Evolutionary conservation across 1,140 invertebrate species (phyloP), one percentile per base, ranked within the genome.

Genomic region (Ladona fulva): DNA sequence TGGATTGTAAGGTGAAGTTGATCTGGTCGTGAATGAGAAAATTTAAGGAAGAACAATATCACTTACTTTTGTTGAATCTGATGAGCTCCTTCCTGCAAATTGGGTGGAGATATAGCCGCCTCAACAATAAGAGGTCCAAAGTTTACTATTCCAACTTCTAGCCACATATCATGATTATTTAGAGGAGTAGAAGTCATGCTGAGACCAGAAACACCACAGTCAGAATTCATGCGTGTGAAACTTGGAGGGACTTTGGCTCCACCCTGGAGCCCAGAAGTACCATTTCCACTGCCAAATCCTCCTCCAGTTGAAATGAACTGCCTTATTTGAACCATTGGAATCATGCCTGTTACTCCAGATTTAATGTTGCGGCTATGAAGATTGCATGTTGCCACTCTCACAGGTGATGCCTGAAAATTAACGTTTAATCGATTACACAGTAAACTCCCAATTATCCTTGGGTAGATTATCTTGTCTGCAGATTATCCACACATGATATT

Each of bases 91-190:
- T 92, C 90, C 79, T 93, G 92, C 44, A 91, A 91, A 77, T 89
- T 89, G 0, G 92, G 91, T 42, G 92, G 82, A 0, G 93, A 94
- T 74, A 95, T 92, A 0, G 95, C 95, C n/a, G 94, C 92, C 87
- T 99, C 96, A n/a, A 98, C 87, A 80, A 95, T 89, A 25, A 99
- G 87, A 16, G 97, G 95, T 3, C 97, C 97, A 76, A 98, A 86
- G 19, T 92, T 92, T 0, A 97, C 86, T n/a, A 92, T 93, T 6
- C 95, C 96, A 7, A 97, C 94, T 84, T 98, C 97, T 0, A 99
- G 87, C 97, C 97, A 99, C 77, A 92, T 88, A 80, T 95, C 93
- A 73, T 85, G 88, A 76, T 89, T 85, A 78, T 89, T 86, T 19
- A 22, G 14, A 22, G 52, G 52, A 66, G n/a, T 66, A 1, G 52